Conservation (phyloP, 2,888 invertebrate genomes). For the Cryptocephalus primarius region DNA sequence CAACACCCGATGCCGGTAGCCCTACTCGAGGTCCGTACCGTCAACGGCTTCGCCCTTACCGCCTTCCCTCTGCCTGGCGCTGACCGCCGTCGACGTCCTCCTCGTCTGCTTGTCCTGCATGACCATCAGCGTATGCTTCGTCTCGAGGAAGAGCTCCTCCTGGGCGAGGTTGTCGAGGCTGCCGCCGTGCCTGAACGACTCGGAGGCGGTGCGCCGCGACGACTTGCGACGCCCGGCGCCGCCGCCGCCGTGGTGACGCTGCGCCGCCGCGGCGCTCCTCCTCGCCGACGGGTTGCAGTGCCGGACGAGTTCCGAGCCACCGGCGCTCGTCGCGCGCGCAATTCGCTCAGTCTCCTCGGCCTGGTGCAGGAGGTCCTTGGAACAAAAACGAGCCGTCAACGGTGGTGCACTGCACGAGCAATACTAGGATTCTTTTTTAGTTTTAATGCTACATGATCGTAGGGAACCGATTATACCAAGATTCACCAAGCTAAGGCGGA, state of each 20-base stretch:
- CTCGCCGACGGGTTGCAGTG: constrained; percentile 38
- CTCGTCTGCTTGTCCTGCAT: constrained; percentile 16
- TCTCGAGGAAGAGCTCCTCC: constrained; percentile 33
- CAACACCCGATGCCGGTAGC: too few species aligned
- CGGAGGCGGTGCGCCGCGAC: constrained; percentile 33
- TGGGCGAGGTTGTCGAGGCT: constrained; percentile 47
- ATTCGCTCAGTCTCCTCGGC: constrained; percentile 66
- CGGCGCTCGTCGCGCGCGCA: constrained; percentile 42
- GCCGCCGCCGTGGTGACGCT: constrained; percentile 24
- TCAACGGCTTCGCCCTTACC: constrained; percentile 32
- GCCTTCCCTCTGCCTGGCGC: constrained; percentile 49
- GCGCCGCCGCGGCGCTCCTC: constrained; percentile 25
- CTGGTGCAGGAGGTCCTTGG: constrained; percentile 62
- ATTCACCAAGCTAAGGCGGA: too few species aligned
- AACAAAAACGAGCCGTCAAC: constrained; percentile 4
- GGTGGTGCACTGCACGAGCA: too few species aligned
- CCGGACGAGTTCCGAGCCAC: constrained; percentile 36
- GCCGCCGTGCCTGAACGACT: constrained; percentile 45
- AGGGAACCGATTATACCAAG: too few species aligned
- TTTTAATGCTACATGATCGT: too few species aligned
- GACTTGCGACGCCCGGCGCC: constrained; percentile 29
- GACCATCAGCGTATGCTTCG: constrained; percentile 18
- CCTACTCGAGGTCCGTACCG: too few species aligned
- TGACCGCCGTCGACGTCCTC: constrained; percentile 29
- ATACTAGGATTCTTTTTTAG: too few species aligned